Evolutionary conservation across 2,888 invertebrate genomes (phyloP).

Genomic region (Deilephila elpenor): DNA sequence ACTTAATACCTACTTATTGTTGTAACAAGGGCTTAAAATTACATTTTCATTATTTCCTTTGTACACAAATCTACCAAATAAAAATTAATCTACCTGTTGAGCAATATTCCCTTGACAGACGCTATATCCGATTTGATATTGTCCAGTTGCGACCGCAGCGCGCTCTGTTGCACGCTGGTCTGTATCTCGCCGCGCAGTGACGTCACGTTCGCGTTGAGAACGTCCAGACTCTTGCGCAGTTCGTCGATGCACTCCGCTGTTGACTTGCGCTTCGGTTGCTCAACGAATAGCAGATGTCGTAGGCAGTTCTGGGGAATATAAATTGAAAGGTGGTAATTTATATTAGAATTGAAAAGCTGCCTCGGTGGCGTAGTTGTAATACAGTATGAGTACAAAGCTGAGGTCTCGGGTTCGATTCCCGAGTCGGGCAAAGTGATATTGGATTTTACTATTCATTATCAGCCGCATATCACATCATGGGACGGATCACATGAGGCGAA

Average conservation of each 20-base stretch:
- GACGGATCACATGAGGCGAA: too few species aligned
- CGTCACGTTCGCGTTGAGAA: conserved; percentile 87
- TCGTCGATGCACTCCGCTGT: conserved; percentile 88
- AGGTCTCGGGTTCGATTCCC: too few species aligned
- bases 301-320: conserved; percentile 66
- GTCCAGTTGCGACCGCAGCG: conserved; percentile 86
- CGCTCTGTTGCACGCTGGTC: conserved; percentile 72
- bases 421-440: too few species aligned
- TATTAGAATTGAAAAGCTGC: too few species aligned
- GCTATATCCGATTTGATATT: conserved; percentile 88
- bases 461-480: too few species aligned
- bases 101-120: conserved; percentile 89
- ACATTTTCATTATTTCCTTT: too few species aligned
- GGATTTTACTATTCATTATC: too few species aligned
- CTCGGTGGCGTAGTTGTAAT: too few species aligned
- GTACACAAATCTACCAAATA: too few species aligned
- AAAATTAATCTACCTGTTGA: conserved; percentile 84
- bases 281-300: conserved; percentile 86
- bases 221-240: conserved; percentile 87
- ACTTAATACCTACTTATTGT: too few species aligned
- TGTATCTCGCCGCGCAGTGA: conserved; percentile 88
- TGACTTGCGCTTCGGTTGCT: conserved; percentile 85
- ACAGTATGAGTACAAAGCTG: too few species aligned
- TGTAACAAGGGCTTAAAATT: too few species aligned
- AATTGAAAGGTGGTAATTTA: not conserved